These are phyloP conservation scores for Epizoanthus ramosus DNA, from an alignment of 92 coral and sea anemone species.

Conservation along the genomic window DNA sequence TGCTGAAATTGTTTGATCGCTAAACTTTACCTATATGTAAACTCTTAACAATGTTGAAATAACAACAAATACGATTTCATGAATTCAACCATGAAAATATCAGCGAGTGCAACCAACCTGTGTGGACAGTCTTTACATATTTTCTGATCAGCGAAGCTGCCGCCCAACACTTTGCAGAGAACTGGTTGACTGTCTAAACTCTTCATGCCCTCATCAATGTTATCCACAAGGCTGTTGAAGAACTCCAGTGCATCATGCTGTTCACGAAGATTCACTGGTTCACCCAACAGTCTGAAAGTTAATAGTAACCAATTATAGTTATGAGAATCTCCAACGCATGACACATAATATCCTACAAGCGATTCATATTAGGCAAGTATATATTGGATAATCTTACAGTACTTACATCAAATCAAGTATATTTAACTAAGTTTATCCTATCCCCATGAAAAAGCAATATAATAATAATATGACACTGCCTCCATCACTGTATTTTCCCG, in stretches of 20 bases:
- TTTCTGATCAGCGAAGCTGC: conserved; percentile 98
- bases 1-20: no score
- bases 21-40: no score
- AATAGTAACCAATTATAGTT: background rate
- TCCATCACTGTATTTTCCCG: no score
- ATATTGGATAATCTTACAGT: background rate
- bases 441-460: no score
- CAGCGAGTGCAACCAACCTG: conserved; percentile 55
- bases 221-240: conserved; percentile 96
- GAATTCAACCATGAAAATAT: background rate
- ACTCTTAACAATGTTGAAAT: no score
- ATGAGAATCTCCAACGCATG: no score
- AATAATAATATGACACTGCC: no score
- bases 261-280: conserved; percentile 97
- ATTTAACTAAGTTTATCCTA: no score
- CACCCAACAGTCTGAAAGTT: conserved; percentile 81
- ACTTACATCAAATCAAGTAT: background rate
- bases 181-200: conserved; percentile 74
- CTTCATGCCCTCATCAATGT: conserved; percentile 93
- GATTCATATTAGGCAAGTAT: background rate
- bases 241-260: conserved; percentile 99
- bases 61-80: background rate
- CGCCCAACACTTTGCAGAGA: conserved; percentile 90
- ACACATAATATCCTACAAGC: background rate
- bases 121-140: conserved; percentile 99